phyloP scores from a whole-genome alignment of 2,888 invertebrate species.

The Hoplodrina blanda region DNA sequence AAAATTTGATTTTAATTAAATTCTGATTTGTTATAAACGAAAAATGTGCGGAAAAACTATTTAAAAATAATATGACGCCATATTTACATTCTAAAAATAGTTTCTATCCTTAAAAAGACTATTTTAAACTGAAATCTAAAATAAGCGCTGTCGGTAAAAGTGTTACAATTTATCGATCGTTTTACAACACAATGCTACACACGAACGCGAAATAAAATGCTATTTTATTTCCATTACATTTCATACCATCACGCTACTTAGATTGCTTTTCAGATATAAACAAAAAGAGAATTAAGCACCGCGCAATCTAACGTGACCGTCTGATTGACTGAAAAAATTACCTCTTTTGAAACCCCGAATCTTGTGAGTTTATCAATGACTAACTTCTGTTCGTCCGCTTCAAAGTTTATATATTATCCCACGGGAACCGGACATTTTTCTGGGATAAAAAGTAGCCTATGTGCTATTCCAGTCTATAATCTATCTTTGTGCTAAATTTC shows the following conservation, averaged over 20 bases:
- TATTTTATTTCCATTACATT: constrained; percentile 26
- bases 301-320: not conserved
- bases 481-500: no score
- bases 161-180: constrained; percentile 7
- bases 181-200: not conserved
- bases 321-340: not conserved
- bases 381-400: no score
- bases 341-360: not conserved
- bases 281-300: constrained; percentile 6
- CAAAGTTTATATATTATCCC: no score
- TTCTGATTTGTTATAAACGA: not conserved
- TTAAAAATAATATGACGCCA: constrained; percentile 54
- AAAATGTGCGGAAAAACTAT: not conserved
- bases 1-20: not conserved
- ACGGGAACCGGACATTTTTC: no score
- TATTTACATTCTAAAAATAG: constrained; percentile 56
- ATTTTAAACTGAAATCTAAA: constrained; percentile 23
- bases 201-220: constrained; percentile 11
- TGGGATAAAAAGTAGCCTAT: no score
- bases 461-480: no score
- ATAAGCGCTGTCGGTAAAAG: not conserved
- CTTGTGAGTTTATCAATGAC: not conserved
- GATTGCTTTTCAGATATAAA: constrained; percentile 43
- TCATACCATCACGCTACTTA: constrained; percentile 14
- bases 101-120: constrained; percentile 6